Evolutionary conservation across 2,888 invertebrate genomes (phyloP), one percentile per base, ranked within the genome.

Genomic region (Monoplex corrugatus): DNA sequence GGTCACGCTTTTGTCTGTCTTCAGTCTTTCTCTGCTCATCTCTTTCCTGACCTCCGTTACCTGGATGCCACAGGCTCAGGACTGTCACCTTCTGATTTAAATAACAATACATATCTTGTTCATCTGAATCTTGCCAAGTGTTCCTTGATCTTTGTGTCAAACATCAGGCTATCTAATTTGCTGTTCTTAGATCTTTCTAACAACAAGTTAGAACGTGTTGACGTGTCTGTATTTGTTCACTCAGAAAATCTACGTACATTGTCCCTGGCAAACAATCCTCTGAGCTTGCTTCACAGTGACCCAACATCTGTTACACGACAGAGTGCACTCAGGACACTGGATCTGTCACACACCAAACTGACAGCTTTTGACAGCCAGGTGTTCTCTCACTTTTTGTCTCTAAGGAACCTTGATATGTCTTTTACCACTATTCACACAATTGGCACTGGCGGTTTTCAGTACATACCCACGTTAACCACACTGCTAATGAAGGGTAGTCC

Each of bases 21-120:
- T 45, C 32, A 16, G n/a, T 32, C 44, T 32, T 82, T 82, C 82
- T 32, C 44, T 32, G 32, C 82, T 5, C 5, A 2, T 0, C 16
- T 45, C 32, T 82, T 45, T 19, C 82, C 82, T 45, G 28, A 6
- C 10, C 45, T 82, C 8, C 82, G 82, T 16, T 44, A 40, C 2
- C 13, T 82, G 82, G 45, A 82, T 32, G 82, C 82, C 5, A 82
- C 32, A 32, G 82, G 82, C 10, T 85, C 85, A n/a, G 85, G 85
- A 23, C 57, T 85, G 57, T 28, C 85, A 0, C 63, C 50, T 10
- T n/a, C 10, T 38, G 85, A 85, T 16, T 32, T 85, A 10, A 38
- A 5, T n/a, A 28, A 5, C 19, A 57, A 63, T 16, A 8, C 32
- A 38, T 63, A 35, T 23, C 85, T 85, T 2, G n/a, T 85, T 10